Evolutionary conservation across 1,140 invertebrate genomes (phyloP).

Genomic region (Scaptomyza pallida): DNA sequence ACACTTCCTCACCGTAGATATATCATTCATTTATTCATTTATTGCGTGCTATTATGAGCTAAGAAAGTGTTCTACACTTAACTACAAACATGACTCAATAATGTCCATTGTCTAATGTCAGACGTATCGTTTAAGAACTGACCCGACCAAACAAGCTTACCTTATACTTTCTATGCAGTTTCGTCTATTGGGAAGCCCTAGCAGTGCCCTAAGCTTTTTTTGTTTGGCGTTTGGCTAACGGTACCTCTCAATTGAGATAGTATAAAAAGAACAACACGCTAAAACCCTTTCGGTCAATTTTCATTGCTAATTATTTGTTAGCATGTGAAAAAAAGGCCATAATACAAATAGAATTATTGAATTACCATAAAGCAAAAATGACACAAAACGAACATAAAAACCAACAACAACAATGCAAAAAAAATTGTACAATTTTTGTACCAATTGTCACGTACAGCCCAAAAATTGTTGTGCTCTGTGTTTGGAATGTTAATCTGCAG

Average conservation of each 20-base stretch:
- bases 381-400: conserved; percentile 21
- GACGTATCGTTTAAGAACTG: conserved; percentile 26
- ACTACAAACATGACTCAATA: conserved; percentile 15
- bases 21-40: conserved; percentile 59
- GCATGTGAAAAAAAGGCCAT: conserved; percentile 52
- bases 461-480: conserved; percentile 4
- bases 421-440: conserved; percentile 22
- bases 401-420: conserved; percentile 36
- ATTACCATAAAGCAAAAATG: conserved; percentile 42
- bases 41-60: conserved; percentile 61
- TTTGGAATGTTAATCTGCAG: conserved; percentile 25
- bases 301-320: conserved; percentile 69
- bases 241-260: neutral
- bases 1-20: neutral
- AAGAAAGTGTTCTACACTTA: conserved; percentile 56
- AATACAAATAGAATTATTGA: conserved; percentile 60
- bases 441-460: conserved; percentile 36
- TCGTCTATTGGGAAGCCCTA: conserved; percentile 45
- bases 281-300: conserved; percentile 40
- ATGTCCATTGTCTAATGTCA: conserved; percentile 25
- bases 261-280: conserved; percentile 25
- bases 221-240: conserved; percentile 31
- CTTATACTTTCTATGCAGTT: conserved; percentile 20
- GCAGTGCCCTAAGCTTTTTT: conserved; percentile 41
- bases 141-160: conserved; percentile 30